phyloP scores from a whole-genome alignment of 1,140 invertebrate genomes.

The Ectropis grisescens region DNA sequence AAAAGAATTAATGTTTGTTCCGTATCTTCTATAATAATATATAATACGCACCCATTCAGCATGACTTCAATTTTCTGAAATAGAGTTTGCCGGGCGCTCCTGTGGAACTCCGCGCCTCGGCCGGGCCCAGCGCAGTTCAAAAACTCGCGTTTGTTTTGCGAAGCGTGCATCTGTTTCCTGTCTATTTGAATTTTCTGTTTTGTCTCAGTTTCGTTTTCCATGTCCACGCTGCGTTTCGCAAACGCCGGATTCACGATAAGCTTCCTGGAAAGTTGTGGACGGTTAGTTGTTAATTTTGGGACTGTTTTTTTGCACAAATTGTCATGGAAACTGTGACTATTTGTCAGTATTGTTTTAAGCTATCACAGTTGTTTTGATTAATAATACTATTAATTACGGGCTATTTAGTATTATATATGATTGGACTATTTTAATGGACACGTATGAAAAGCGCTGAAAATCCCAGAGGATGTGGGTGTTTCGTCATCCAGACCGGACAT shows the following conservation, averaged over 20 bases:
- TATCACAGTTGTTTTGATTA: no score
- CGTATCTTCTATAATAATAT: no score
- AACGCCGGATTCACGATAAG: constrained; percentile 71
- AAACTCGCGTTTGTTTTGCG: constrained; percentile 55
- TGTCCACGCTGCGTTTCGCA: constrained; percentile 68
- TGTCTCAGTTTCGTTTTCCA: constrained; percentile 17
- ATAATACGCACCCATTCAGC: constrained; percentile 70
- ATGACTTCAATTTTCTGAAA: constrained; percentile 75
- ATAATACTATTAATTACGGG: no score
- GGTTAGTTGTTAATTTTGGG: not conserved
- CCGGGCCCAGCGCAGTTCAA: constrained; percentile 43
- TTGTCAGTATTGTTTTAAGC: no score
- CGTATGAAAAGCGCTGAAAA: no score
- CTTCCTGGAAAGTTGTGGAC: constrained; percentile 38
- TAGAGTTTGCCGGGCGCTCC: constrained; percentile 67
- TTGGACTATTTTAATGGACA: no score
- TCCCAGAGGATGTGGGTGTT: no score
- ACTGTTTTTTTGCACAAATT: no score
- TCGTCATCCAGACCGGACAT: no score
- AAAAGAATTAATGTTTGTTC: no score
- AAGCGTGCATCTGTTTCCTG: constrained; percentile 61
- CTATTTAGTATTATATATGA: no score
- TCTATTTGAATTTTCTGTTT: constrained; percentile 44
- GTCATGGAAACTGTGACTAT: no score
- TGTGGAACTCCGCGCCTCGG: constrained; percentile 70